Evolutionary conservation across 23 tunicate species (phyloP).

Genomic region (Botrylloides violaceus): DNA sequence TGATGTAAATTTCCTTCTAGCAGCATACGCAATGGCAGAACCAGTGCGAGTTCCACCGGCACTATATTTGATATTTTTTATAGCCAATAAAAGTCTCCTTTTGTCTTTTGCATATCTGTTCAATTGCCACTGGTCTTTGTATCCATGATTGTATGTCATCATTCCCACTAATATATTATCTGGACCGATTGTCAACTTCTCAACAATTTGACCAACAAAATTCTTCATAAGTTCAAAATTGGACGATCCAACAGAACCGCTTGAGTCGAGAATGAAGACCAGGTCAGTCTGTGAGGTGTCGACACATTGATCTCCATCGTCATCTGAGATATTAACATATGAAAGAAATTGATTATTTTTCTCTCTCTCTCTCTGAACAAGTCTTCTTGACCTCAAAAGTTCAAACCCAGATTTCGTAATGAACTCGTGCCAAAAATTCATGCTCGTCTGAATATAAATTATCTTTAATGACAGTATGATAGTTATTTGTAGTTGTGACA

Average conservation of each 20-base stretch:
- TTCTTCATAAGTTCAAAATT: conserved; percentile 23
- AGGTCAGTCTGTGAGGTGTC: conserved; percentile 22
- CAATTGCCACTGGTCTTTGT: conserved; percentile 26
- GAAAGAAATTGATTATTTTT: too few relatives aligned
- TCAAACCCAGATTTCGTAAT: too few relatives aligned
- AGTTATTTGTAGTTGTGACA: too few relatives aligned
- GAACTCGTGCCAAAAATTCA: too few relatives aligned
- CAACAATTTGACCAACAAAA: conserved; percentile 20
- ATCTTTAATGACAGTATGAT: too few relatives aligned
- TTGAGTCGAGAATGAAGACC: conserved; percentile 36
- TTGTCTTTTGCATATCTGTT: conserved; percentile 15
- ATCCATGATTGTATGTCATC: conserved; percentile 8
- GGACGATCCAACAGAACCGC: conserved; percentile 28
- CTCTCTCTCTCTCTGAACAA: too few relatives aligned
- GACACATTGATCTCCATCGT: conserved; percentile 24
- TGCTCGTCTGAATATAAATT: too few relatives aligned
- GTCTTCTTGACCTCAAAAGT: too few relatives aligned
- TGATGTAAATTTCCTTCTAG: conserved; percentile 18
- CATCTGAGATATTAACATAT: too few relatives aligned
- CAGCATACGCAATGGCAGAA: conserved; percentile 17
- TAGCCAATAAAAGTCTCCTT: background rate
- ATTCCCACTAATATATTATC: conserved; percentile 24
- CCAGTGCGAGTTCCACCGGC: conserved; percentile 35
- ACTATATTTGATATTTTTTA: conserved; percentile 4
- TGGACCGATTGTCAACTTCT: conserved; percentile 35